phyloP scores from a whole-genome alignment of 2,797 vertebrate species.

The Argya squamiceps region DNA sequence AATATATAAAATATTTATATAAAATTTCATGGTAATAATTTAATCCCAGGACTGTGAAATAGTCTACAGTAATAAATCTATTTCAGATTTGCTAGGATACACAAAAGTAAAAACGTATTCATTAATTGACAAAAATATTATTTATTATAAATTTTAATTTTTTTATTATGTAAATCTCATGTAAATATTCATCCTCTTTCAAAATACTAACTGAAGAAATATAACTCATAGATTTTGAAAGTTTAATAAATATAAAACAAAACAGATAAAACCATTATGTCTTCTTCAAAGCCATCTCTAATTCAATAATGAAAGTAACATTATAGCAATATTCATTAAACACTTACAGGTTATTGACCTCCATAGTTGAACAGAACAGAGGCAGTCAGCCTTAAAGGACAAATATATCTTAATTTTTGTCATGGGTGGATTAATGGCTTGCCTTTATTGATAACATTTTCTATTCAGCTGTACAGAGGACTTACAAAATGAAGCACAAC shows the following conservation, averaged over 20 bases:
- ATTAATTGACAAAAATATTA: conserved; percentile 12
- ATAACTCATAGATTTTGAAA: conserved; percentile 23
- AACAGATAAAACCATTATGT: conserved; percentile 53
- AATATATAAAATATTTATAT: conserved; percentile 42
- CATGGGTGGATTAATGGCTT: conserved; percentile 63
- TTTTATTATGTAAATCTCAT: conserved; percentile 24
- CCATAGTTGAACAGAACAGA: conserved; percentile 62
- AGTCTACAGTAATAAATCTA: conserved; percentile 44
- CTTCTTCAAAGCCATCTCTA: conserved; percentile 63
- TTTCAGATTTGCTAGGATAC: conserved; percentile 35
- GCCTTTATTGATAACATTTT: conserved; percentile 71
- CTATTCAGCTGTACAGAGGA: conserved; percentile 21
- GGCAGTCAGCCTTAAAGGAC: conserved; percentile 65
- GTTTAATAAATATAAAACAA: conserved; percentile 62
- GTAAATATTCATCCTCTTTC: conserved; percentile 22
- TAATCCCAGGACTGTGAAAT: conserved; percentile 40
- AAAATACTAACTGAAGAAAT: conserved; percentile 27
- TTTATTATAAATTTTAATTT: conserved; percentile 24
- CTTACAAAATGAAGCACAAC: conserved; percentile 52
- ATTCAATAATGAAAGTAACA: conserved; percentile 69
- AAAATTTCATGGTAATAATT: conserved; percentile 42
- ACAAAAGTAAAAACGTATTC: conserved; percentile 27
- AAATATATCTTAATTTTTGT: conserved; percentile 74
- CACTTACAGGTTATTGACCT: conserved; percentile 71
- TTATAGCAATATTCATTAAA: conserved; percentile 72